These are phyloP conservation scores for Pontoporia blainvillei DNA, from an alignment of 2,113 vertebrate species.

Conservation along the genomic window DNA sequence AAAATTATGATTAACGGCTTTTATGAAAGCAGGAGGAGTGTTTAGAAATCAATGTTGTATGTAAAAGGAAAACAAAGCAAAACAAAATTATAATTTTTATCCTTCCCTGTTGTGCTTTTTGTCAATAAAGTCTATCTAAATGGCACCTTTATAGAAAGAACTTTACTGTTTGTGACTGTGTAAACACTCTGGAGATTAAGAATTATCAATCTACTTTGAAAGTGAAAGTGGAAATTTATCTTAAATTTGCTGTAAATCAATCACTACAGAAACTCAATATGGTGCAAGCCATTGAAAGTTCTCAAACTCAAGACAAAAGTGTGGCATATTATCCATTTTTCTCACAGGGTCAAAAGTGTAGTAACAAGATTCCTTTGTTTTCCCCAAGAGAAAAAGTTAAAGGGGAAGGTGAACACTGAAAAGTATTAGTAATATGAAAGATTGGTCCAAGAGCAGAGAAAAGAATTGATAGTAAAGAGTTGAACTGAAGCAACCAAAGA, in stretches of 20 bases:
- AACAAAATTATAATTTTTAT: neutral
- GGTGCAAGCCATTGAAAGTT: neutral
- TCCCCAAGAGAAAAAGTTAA: neutral
- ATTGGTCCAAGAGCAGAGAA: neutral
- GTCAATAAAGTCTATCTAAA: neutral
- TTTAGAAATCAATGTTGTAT: neutral
- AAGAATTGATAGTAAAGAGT: neutral
- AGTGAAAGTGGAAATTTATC: neutral
- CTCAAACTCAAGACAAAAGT: neutral
- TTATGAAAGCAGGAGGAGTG: neutral
- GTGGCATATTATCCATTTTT: neutral
- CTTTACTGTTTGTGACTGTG: neutral
- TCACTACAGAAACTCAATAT: neutral
- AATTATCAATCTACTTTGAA: neutral
- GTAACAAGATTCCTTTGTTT: neutral
- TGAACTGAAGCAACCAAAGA: neutral
- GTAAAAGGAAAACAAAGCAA: neutral
- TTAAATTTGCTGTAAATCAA: neutral
- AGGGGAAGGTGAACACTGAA: neutral
- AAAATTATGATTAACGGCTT: neutral
- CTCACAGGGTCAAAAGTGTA: neutral
- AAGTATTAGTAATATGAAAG: neutral
- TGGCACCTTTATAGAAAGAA: neutral
- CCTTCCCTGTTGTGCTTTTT: neutral
- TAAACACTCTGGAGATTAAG: neutral